Conservation (phyloP, 2,888 invertebrate species). For the Danaus chrysippus region DNA sequence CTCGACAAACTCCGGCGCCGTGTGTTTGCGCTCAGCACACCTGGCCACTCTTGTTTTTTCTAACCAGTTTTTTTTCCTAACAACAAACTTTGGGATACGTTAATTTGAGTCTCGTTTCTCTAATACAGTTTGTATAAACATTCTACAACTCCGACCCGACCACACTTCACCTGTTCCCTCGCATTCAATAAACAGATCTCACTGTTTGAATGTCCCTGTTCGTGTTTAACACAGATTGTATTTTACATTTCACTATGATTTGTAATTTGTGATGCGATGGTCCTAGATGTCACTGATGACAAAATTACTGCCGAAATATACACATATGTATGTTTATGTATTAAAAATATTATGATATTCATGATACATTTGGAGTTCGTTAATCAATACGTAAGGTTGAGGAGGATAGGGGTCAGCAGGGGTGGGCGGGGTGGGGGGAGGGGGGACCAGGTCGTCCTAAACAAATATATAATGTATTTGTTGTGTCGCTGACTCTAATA, state of each 20-base stretch:
- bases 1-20: slow-evolving; percentile 41
- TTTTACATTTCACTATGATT: no score
- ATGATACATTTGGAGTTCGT: no score
- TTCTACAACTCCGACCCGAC: slow-evolving; percentile 28
- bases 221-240: no score
- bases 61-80: slow-evolving; percentile 51
- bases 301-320: no score
- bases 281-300: no score
- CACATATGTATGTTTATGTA: no score
- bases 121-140: slow-evolving; percentile 52
- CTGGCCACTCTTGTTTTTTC: slow-evolving; percentile 55
- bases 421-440: slow-evolving; percentile 4
- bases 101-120: slow-evolving; percentile 59
- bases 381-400: background rate
- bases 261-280: no score
- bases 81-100: slow-evolving; percentile 52
- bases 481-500: slow-evolving; percentile 20
- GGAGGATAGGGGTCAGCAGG: background rate
- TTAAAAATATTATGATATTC: no score
- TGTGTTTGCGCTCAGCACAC: slow-evolving; percentile 44
- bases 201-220: no score
- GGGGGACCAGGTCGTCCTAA: slow-evolving; percentile 21
- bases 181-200: background rate
- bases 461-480: slow-evolving; percentile 31
- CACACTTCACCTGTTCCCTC: slow-evolving; percentile 13